Evolutionary conservation across 2,888 invertebrate genomes (phyloP).

Genomic region (Dynastes tityus): DNA sequence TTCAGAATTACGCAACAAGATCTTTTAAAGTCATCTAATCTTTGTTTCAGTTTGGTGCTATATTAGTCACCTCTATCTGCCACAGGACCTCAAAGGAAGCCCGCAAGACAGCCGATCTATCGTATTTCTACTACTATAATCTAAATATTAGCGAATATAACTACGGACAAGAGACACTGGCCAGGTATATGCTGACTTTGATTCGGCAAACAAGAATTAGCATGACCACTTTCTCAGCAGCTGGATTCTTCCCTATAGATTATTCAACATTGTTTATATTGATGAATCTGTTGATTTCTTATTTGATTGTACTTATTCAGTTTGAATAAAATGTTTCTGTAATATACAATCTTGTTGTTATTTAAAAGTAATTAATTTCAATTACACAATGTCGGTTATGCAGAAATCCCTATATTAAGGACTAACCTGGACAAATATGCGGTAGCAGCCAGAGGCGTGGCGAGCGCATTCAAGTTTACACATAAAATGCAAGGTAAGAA

Average conservation of each 20-base stretch:
- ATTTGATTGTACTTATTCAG: conserved; percentile 15
- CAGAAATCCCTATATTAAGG: no score
- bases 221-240: background rate
- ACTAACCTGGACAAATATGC: no score
- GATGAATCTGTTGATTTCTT: conserved; percentile 8
- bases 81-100: background rate
- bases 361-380: background rate
- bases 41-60: conserved; percentile 5
- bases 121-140: conserved; percentile 16
- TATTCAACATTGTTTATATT: conserved; percentile 16
- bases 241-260: conserved; percentile 24
- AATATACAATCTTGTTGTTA: no score
- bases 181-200: background rate
- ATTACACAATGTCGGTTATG: background rate
- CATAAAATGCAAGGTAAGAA: no score
- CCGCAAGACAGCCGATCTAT: conserved; percentile 5
- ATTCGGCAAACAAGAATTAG: conserved; percentile 13
- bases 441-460: no score
- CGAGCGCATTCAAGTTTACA: no score
- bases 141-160: conserved; percentile 12
- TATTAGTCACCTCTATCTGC: background rate
- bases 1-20: background rate
- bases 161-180: background rate
- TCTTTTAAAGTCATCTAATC: background rate
- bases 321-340: conserved; percentile 1